Percentiles rank a stretch among this genome's conserved stretches.
Conservation (phyloP, 1,140 invertebrate species). For the Augochlora pura region DNA sequence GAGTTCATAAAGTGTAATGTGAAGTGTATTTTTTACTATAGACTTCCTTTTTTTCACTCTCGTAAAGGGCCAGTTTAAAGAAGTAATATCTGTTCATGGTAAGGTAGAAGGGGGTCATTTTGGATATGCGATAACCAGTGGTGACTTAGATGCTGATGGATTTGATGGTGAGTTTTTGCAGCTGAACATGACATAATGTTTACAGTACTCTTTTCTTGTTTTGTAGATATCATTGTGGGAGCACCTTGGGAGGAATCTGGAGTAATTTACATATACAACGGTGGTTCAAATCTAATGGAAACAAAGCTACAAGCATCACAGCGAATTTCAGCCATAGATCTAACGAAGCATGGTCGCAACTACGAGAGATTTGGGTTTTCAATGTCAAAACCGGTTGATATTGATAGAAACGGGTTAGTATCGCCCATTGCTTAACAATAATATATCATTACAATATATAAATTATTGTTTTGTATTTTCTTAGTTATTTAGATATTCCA, state of each 20-base stretch:
- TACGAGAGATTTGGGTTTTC: constrained; percentile 82
- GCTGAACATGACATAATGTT: neutral
- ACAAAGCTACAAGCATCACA: constrained; percentile 76
- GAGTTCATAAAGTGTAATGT: neutral
- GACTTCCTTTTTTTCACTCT: neutral
- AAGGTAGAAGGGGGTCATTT: constrained; percentile 80
- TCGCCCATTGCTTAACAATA: neutral
- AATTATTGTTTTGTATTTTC: neutral
- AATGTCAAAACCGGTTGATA: constrained; percentile 83
- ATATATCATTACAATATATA: neutral
- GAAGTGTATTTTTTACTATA: neutral
- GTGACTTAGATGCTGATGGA: constrained; percentile 85
- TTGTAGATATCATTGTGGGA: constrained; percentile 84
- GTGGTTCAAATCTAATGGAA: constrained; percentile 76
- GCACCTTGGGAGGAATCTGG: constrained; percentile 84
- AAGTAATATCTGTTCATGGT: constrained; percentile 79
- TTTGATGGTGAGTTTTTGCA: constrained; percentile 75
- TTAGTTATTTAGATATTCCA: constrained; percentile 80
- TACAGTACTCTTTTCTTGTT: neutral
- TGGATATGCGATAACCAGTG: constrained; percentile 82
- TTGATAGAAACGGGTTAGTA: constrained; percentile 83
- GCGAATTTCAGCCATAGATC: constrained; percentile 68
- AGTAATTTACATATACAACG: constrained; percentile 85
- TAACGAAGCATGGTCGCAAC: neutral
- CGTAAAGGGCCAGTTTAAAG: constrained; percentile 56